Conservation (phyloP, 2,113 vertebrate genomes). For the Dipodomys spectabilis region DNA sequence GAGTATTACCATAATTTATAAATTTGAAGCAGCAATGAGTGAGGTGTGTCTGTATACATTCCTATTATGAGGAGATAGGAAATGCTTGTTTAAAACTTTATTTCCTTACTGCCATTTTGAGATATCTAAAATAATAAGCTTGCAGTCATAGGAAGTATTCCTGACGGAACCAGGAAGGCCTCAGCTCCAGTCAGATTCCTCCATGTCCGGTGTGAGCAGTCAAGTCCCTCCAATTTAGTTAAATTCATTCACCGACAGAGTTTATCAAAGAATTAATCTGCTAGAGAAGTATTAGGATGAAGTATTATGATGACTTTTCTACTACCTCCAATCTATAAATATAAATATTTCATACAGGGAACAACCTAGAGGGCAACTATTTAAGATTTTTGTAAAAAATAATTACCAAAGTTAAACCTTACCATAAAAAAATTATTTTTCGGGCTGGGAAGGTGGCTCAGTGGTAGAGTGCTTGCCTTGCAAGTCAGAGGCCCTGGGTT, state of each 20-base stretch:
- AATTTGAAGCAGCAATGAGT: background rate
- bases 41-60: background rate
- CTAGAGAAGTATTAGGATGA: background rate
- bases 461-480: too few species aligned
- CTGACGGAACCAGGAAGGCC: background rate
- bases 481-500: too few species aligned
- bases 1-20: background rate
- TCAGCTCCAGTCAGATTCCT: background rate
- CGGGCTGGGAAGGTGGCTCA: too few species aligned
- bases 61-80: background rate
- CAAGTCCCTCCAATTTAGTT: background rate
- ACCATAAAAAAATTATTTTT: too few species aligned
- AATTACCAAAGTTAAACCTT: background rate
- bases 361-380: background rate
- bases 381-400: slow-evolving; percentile 52
- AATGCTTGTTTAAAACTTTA: background rate
- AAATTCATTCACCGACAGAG: background rate
- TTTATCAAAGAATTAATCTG: background rate
- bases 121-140: background rate
- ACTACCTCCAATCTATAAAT: background rate
- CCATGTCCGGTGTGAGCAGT: too few species aligned
- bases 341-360: background rate
- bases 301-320: background rate
- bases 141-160: background rate
- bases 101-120: background rate